A percentile compares a stretch with the other conserved stretches of the same genome.
These are phyloP conservation scores for Colinus virginianus DNA, from an alignment of 2,113 vertebrate species.

Conservation along the genomic window DNA sequence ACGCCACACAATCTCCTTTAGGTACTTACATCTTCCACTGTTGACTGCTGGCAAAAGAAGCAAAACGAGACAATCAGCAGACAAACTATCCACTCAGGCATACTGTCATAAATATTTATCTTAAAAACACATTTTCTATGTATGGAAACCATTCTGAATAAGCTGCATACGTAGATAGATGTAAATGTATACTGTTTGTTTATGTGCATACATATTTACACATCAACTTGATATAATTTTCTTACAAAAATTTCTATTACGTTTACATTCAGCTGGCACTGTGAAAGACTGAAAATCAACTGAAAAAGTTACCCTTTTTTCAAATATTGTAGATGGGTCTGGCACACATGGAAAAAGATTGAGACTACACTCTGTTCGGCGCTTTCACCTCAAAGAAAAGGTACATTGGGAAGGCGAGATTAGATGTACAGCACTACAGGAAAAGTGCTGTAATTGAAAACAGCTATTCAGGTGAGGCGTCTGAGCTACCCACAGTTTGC, in stretches of 20 bases:
- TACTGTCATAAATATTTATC: not conserved
- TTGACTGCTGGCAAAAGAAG: slow-evolving; percentile 16
- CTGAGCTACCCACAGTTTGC: not conserved
- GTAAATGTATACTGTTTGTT: not conserved
- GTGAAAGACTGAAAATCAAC: not conserved
- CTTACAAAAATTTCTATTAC: fast-evolving
- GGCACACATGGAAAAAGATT: not conserved
- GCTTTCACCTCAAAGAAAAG: not conserved
- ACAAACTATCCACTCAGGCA: not conserved
- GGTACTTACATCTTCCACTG: slow-evolving; percentile 61
- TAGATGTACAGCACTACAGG: not conserved
- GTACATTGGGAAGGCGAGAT: not conserved
- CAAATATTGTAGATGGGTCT: not conserved
- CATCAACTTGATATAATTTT: not conserved
- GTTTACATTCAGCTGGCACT: not conserved
- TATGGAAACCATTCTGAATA: not conserved
- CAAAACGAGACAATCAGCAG: slow-evolving; percentile 34
- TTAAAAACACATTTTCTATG: not conserved
- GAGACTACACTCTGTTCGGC: not conserved
- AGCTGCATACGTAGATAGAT: not conserved
- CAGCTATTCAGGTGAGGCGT: not conserved
- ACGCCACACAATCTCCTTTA: not conserved
- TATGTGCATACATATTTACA: not conserved
- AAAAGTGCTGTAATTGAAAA: not conserved
- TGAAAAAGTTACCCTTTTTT: not conserved